Base-by-base conservation (phyloP, 1,140 invertebrate species). In the Lepidostoma basale region DNA sequence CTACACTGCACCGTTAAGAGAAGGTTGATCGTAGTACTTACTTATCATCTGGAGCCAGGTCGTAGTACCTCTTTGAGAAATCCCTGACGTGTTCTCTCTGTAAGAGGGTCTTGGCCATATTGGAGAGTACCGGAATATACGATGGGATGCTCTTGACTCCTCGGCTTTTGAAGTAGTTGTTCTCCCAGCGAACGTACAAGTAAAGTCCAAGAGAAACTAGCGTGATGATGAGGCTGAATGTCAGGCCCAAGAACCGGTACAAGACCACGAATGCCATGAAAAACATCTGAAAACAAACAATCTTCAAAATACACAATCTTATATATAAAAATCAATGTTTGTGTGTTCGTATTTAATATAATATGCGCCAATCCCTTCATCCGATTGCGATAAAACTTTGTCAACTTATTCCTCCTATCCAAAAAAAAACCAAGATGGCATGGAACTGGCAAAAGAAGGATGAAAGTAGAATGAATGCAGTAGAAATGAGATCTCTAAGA, bases 91-190 rank as follows among this genome's bases (percentile, higher is more conserved):
- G 59, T 12, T 62, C 59, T 25, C n/a, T 62, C 40, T 33, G 59
- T n/a, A 45, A 23, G 23, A 62, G 20, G 12, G 47, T 28, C 16
- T 62, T 62, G 26, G 47, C 30, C 59, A 62, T 62, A 20, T 62
- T 12, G 4, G 25, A 40, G 3, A 62, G 10, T 25, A 62, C 28
- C 5, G 59, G 39, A 10, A 16, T 4, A 8, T 14, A 20, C 4
- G n/a, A 12, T 2, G 59, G 59, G 5, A 30, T 2, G 14, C 25
- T 30, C 14, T 47, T 44, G 1, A 62, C 18, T n/a, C 59, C 59
- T 3, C 42, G 26, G 18, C 59, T 62, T 6, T 10, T 4, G 42
- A 62, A 62, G 28, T 45, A 62, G 1, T 12, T 30, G 25, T 47
- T 45, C 6, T 28, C 42, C 59, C 59, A 47, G 3, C 26, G 12